Conservation (phyloP, 2,888 invertebrate species). For the Polydrusus pterygomalis region DNA sequence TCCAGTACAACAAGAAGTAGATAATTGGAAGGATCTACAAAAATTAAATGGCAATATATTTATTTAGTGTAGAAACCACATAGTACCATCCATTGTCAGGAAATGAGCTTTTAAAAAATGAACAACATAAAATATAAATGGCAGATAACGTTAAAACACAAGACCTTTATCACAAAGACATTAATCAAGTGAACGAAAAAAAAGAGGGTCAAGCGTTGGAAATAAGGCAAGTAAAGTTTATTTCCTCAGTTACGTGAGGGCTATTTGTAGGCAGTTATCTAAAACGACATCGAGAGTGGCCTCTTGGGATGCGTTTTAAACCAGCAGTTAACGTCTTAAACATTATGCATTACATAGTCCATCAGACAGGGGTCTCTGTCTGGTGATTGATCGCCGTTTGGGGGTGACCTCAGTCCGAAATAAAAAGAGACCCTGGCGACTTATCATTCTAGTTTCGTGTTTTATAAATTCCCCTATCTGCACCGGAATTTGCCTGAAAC, state of each 20-base stretch:
- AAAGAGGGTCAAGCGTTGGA: slow-evolving; percentile 53
- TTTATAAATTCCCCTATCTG: slow-evolving; percentile 66
- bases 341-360: slow-evolving; percentile 71
- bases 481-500: slow-evolving; percentile 56
- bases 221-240: slow-evolving; percentile 56
- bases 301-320: slow-evolving; percentile 70
- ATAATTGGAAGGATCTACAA: too few relatives aligned
- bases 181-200: slow-evolving; percentile 50
- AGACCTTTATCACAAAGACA: slow-evolving; percentile 47
- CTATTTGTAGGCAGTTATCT: slow-evolving; percentile 67
- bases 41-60: too few relatives aligned
- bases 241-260: slow-evolving; percentile 56
- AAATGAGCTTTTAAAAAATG: slow-evolving; percentile 11
- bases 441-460: slow-evolving; percentile 68
- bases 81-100: not conserved
- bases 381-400: slow-evolving; percentile 71
- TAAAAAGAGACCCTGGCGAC: slow-evolving; percentile 63
- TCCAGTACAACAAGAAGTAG: too few relatives aligned
- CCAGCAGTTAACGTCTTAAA: slow-evolving; percentile 72
- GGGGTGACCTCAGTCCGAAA: slow-evolving; percentile 67
- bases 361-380: slow-evolving; percentile 66
- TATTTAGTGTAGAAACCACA: too few relatives aligned
- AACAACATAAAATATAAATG: slow-evolving; percentile 22
- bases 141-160: slow-evolving; percentile 34
- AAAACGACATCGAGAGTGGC: slow-evolving; percentile 66